These are phyloP conservation scores for Drosophila nebulosa DNA, from an alignment of 1,140 invertebrate genomes.

Conservation along the genomic window DNA sequence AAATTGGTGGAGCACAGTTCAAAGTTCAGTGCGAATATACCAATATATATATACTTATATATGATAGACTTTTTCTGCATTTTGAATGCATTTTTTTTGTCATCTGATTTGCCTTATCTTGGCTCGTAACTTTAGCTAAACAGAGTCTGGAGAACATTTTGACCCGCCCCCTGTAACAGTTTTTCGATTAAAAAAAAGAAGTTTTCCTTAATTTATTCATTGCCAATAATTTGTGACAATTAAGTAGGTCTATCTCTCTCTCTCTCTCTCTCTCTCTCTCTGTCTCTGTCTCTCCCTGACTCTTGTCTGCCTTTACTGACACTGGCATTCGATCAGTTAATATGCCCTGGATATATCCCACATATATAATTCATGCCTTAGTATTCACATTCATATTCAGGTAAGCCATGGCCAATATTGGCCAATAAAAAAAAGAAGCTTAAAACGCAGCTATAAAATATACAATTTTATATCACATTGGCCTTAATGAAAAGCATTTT, in stretches of 20 bases:
- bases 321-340: background rate
- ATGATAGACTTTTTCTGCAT: no score
- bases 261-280: background rate
- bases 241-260: background rate
- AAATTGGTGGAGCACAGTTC: background rate
- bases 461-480: slow-evolving; percentile 62
- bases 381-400: slow-evolving; percentile 6
- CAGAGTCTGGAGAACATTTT: no score
- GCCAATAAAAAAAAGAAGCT: slow-evolving; percentile 71
- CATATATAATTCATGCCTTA: background rate
- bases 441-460: slow-evolving; percentile 73
- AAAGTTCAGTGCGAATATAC: background rate
- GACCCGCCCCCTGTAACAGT: no score
- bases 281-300: background rate
- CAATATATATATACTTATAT: background rate
- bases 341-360: background rate
- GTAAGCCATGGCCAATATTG: slow-evolving; percentile 16
- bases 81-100: no score
- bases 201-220: no score
- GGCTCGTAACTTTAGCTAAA: no score
- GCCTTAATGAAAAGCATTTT: slow-evolving; percentile 64
- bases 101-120: no score
- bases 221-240: background rate
- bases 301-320: no score
- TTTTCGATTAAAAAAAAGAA: no score